Percentiles rank a stretch among this genome's conserved stretches.
Evolutionary conservation across 2,113 vertebrate genomes (phyloP).

Genomic region (Corapipo altera): DNA sequence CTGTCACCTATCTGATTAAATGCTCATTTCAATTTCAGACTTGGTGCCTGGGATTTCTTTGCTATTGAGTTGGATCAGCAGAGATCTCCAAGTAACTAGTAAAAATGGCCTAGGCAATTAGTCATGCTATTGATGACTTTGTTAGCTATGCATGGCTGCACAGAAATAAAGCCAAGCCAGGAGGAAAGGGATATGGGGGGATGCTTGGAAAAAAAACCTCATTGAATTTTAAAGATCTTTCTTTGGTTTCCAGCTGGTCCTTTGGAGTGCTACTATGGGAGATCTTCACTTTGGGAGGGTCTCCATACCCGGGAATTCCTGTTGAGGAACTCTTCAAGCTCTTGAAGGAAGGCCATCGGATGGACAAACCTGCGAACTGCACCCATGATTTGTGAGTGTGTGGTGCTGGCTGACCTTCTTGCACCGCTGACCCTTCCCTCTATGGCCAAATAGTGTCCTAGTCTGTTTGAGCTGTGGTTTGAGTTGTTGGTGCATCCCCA

Average conservation of each 20-base stretch:
- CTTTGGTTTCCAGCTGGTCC: constrained; percentile 87
- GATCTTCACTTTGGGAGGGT: constrained; percentile 97
- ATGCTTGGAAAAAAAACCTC: not conserved
- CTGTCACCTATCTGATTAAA: constrained; percentile 77
- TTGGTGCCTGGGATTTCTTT: constrained; percentile 67
- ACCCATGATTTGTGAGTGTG: constrained; percentile 93
- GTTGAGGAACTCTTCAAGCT: constrained; percentile 98
- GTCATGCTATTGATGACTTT: constrained; percentile 70
- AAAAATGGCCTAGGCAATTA: constrained; percentile 70
- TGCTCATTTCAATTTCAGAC: constrained; percentile 79
- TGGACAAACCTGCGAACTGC: constrained; percentile 98
- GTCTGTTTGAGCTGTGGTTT: not conserved
- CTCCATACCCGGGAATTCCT: constrained; percentile 94
- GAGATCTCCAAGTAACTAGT: constrained; percentile 64
- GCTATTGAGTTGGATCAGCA: constrained; percentile 67
- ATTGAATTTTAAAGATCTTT: constrained; percentile 60
- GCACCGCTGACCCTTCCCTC: not conserved
- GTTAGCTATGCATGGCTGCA: constrained; percentile 67
- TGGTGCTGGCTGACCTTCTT: not conserved
- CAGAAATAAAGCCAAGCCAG: constrained; percentile 18
- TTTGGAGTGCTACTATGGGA: constrained; percentile 98
- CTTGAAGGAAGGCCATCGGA: constrained; percentile 96
- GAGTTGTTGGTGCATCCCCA: not conserved
- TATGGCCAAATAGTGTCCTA: not conserved
- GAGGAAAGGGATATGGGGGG: not conserved